These are phyloP conservation scores for Holacanthus passer DNA, from an alignment of 2,113 vertebrate species.

Conservation along the genomic window DNA sequence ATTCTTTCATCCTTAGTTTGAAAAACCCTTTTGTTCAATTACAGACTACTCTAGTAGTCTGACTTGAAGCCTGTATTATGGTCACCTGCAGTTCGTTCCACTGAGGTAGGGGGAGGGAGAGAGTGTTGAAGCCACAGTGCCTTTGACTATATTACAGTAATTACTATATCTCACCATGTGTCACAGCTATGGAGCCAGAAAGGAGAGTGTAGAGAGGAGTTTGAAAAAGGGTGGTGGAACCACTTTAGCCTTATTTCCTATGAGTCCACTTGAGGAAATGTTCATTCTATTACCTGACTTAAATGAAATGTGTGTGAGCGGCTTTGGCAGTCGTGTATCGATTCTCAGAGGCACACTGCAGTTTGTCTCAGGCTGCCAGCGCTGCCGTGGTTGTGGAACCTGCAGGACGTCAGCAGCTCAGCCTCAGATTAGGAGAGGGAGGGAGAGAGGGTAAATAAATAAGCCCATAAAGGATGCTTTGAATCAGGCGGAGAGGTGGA, in stretches of 20 bases:
- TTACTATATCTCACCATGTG: conserved; percentile 32
- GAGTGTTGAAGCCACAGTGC: background rate
- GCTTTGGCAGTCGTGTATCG: conserved; percentile 37
- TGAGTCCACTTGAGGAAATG: background rate
- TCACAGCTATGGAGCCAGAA: conserved; percentile 7
- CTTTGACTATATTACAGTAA: conserved; percentile 10
- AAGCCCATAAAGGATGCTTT: conserved; percentile 85
- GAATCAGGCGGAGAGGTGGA: conserved; percentile 67
- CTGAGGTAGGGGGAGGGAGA: background rate
- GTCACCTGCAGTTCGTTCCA: background rate
- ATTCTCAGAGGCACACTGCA: conserved; percentile 59
- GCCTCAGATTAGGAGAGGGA: conserved; percentile 37
- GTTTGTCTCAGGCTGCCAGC: conserved; percentile 53
- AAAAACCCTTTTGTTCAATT: background rate
- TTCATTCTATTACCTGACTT: conserved; percentile 10
- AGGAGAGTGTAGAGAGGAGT: background rate
- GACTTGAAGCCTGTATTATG: background rate
- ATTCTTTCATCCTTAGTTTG: background rate
- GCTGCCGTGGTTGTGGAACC: conserved; percentile 49
- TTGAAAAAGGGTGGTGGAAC: background rate
- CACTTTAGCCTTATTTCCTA: background rate
- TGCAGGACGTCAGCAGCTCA: conserved; percentile 72
- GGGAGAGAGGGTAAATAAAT: conserved; percentile 79
- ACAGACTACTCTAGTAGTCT: background rate
- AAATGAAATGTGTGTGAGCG: conserved; percentile 43